Percentiles rank a stretch among this genome's conserved stretches.
phyloP scores from a whole-genome alignment of 1,140 invertebrate species.

The Centruroides vittatus region DNA sequence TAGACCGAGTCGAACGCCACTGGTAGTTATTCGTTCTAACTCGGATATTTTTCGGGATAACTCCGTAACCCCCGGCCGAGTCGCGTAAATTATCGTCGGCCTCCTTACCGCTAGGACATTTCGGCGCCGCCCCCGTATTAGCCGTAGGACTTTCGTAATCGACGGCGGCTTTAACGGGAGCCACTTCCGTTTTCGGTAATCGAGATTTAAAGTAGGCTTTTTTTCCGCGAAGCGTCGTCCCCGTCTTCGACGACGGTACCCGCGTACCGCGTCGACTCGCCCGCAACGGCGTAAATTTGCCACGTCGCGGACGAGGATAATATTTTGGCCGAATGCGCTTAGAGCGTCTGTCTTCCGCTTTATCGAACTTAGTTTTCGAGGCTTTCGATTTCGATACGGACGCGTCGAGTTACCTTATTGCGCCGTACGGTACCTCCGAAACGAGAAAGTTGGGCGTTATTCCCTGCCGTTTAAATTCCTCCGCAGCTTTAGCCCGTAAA shows the following conservation, averaged over 20 bases:
- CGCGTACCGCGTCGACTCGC: background rate
- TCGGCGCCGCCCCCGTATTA: background rate
- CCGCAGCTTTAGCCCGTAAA: background rate
- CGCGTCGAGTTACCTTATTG: background rate
- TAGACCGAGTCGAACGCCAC: background rate
- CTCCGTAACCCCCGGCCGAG: background rate
- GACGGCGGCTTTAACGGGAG: background rate
- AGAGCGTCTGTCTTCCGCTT: background rate
- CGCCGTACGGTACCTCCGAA: background rate
- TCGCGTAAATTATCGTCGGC: background rate
- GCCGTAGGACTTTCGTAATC: background rate
- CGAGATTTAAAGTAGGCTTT: background rate
- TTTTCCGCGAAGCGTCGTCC: background rate
- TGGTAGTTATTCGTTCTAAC: background rate
- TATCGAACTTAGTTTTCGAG: background rate
- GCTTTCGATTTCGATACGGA: background rate
- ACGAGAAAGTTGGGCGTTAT: background rate
- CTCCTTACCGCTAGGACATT: background rate
- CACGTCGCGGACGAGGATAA: background rate
- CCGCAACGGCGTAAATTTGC: background rate
- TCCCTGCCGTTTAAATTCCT: background rate
- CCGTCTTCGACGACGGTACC: background rate
- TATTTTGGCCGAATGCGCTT: background rate
- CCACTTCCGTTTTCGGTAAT: background rate
- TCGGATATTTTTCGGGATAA: background rate